Conservation (phyloP, 2,113 vertebrate species). For the Marmota flaviventris region DNA sequence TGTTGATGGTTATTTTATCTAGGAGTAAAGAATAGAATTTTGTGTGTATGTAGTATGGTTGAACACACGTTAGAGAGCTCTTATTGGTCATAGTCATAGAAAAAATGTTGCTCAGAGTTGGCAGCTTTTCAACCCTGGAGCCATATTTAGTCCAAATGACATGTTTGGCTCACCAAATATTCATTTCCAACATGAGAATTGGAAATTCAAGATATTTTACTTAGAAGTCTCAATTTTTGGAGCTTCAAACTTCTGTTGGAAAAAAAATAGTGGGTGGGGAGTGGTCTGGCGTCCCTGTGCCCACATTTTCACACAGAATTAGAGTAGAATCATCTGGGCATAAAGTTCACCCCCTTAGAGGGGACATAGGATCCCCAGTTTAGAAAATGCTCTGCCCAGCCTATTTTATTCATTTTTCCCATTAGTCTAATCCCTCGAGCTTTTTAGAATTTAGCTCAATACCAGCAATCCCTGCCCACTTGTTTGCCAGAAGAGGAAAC, state of each 20-base stretch:
- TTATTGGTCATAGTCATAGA: background rate
- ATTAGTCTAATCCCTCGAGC: background rate
- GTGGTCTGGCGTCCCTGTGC: background rate
- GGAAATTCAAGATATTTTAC: conserved; percentile 1
- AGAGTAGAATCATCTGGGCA: background rate
- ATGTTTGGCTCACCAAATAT: background rate
- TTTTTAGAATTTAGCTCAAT: background rate
- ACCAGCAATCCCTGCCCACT: background rate
- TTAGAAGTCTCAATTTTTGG: background rate
- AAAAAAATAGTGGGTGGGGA: background rate
- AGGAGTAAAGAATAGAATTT: background rate
- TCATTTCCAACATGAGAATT: background rate
- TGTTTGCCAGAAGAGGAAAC: conserved; percentile 2
- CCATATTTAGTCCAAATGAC: background rate
- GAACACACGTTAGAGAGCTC: background rate
- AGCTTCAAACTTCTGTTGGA: background rate
- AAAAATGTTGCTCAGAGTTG: background rate
- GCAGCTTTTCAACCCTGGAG: background rate
- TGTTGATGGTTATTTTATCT: background rate
- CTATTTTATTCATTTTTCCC: background rate
- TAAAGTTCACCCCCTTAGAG: background rate
- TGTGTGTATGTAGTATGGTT: background rate
- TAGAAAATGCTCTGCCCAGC: background rate
- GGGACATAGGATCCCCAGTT: background rate
- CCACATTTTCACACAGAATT: background rate